These are phyloP conservation scores for Alosa sapidissima DNA, from an alignment of 2,797 vertebrate species.

Conservation along the genomic window DNA sequence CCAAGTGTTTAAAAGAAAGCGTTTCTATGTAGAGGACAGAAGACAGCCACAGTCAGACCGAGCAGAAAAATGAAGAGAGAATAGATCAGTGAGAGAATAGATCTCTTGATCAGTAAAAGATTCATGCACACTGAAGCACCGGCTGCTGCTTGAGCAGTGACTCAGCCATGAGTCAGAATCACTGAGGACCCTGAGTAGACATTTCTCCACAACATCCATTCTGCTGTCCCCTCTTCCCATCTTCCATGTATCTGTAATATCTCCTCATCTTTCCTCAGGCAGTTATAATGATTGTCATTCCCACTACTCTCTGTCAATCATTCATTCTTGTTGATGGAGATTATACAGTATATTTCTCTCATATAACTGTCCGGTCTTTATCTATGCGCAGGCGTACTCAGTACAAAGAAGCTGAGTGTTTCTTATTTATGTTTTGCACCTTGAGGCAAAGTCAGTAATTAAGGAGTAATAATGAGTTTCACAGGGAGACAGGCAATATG, in stretches of 20 bases:
- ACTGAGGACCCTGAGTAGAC: neutral
- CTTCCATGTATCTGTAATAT: neutral
- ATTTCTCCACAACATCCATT: neutral
- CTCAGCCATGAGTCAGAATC: neutral
- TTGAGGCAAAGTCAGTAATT: neutral
- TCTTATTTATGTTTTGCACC: neutral
- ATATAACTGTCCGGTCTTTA: neutral
- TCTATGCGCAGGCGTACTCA: neutral
- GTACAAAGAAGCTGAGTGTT: neutral
- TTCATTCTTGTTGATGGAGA: neutral
- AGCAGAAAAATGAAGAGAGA: neutral
- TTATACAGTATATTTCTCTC: neutral
- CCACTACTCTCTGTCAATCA: neutral
- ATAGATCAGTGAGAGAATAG: neutral
- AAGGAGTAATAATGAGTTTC: neutral
- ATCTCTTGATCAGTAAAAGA: slow-evolving; percentile 2
- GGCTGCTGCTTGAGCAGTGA: neutral
- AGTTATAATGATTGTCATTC: neutral
- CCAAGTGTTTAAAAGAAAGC: neutral
- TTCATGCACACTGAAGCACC: neutral
- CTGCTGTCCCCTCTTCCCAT: neutral
- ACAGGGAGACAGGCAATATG: neutral
- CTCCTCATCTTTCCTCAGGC: neutral
- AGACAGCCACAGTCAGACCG: neutral
- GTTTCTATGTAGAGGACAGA: neutral